phyloP scores from a whole-genome alignment of 2,797 vertebrate species.

The Microctenopoma stevenorrisi region DNA sequence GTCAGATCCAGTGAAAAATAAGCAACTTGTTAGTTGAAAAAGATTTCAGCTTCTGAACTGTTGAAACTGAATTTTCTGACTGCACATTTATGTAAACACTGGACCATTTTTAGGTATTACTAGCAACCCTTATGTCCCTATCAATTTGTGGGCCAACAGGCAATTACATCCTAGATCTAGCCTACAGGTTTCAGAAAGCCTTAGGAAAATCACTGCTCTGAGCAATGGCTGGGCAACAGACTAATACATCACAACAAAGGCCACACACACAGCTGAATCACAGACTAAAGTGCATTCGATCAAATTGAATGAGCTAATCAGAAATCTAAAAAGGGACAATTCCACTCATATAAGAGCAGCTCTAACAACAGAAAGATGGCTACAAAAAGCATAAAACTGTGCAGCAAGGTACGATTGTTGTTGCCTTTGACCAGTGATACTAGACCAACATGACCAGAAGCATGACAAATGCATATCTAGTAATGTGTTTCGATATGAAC shows the following conservation, averaged over 20 bases:
- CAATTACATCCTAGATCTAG: constrained; percentile 48
- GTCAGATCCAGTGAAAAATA: no score
- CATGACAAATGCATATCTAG: constrained; percentile 25
- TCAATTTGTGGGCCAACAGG: constrained; percentile 37
- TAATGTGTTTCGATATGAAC: constrained; percentile 11
- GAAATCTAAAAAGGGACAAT: constrained; percentile 2
- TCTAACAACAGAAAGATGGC: constrained; percentile 9
- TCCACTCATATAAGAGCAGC: background rate
- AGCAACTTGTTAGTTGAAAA: no score
- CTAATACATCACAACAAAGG: constrained; percentile 26
- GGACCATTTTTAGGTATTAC: no score
- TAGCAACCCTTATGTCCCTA: constrained; percentile 1
- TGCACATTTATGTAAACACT: no score
- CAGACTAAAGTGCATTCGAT: constrained; percentile 39
- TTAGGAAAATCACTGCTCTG: constrained; percentile 16
- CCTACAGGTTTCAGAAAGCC: constrained; percentile 43
- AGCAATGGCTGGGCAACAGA: constrained; percentile 20
- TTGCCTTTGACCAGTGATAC: constrained; percentile 38
- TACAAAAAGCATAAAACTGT: constrained; percentile 9
- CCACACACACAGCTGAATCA: constrained; percentile 5
- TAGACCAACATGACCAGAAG: constrained; percentile 27
- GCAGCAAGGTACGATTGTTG: background rate
- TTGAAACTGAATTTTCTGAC: no score
- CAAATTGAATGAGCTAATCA: constrained; percentile 36
- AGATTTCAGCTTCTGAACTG: no score